A percentile compares a stretch with the other conserved stretches of the same genome.
These are phyloP conservation scores for Botia kubotai DNA, from an alignment of 2,797 vertebrate species.

Conservation along the genomic window DNA sequence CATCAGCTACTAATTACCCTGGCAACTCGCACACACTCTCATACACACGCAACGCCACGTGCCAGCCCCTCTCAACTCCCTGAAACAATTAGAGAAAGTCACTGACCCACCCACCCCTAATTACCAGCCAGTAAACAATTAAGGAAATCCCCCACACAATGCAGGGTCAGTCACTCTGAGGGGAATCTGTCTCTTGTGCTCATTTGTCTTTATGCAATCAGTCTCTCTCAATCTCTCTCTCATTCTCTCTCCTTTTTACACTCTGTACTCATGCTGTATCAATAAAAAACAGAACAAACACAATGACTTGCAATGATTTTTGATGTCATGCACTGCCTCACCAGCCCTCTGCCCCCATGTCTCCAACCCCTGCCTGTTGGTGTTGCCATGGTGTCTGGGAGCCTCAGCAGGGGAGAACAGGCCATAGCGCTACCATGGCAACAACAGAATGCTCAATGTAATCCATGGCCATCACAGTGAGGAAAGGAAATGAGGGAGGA, in stretches of 20 bases:
- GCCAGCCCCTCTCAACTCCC: constrained; percentile 54
- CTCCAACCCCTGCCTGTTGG: constrained; percentile 62
- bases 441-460: constrained; percentile 64
- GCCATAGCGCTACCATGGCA: constrained; percentile 62
- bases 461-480: constrained; percentile 58
- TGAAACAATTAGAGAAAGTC: constrained; percentile 65
- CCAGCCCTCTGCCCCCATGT: constrained; percentile 49
- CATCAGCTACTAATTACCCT: constrained; percentile 66
- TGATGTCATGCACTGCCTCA: constrained; percentile 22
- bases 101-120: constrained; percentile 57
- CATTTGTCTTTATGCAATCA: constrained; percentile 3
- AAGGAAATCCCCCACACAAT: constrained; percentile 53
- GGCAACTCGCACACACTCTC: constrained; percentile 49
- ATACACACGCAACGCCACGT: constrained; percentile 50
- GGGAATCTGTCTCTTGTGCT: not conserved
- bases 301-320: constrained; percentile 34
- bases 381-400: constrained; percentile 68
- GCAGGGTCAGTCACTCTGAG: constrained; percentile 55
- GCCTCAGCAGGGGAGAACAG: constrained; percentile 62
- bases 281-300: constrained; percentile 30
- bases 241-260: not conserved
- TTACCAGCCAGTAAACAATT: constrained; percentile 64
- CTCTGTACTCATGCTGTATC: constrained; percentile 7
- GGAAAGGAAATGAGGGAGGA: constrained; percentile 49
- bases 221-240: constrained; percentile 24